phyloP scores from a whole-genome alignment of 2,113 vertebrate genomes.

The Caracal caracal region DNA sequence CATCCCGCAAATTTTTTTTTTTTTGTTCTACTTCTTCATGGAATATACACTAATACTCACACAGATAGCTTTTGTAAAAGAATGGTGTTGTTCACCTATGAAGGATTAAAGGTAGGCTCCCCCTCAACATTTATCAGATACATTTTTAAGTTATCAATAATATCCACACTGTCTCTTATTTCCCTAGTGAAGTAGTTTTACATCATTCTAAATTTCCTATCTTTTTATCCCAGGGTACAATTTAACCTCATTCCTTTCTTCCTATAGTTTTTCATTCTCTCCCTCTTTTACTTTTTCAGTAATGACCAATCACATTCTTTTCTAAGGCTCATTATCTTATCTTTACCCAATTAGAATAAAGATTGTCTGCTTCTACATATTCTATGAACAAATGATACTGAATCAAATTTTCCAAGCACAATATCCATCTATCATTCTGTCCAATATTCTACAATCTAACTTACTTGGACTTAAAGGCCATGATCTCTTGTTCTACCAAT shows the following conservation, averaged over 20 bases:
- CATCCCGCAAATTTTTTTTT: not conserved
- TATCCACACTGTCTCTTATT: not conserved
- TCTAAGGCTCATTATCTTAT: not conserved
- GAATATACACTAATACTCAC: not conserved
- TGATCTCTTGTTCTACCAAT: not conserved
- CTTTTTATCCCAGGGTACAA: not conserved
- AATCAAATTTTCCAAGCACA: not conserved
- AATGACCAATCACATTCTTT: not conserved
- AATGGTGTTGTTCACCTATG: not conserved
- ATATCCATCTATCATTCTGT: not conserved
- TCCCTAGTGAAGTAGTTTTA: not conserved
- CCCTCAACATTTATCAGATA: not conserved
- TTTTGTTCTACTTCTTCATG: not conserved
- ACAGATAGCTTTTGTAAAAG: not conserved
- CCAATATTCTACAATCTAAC: not conserved
- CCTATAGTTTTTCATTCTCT: not conserved
- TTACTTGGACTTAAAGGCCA: not conserved
- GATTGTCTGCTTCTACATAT: not conserved
- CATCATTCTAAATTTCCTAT: not conserved
- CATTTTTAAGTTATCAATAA: not conserved
- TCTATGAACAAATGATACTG: not conserved
- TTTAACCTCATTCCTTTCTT: not conserved
- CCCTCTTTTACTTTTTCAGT: not conserved
- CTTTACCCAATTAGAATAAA: not conserved
- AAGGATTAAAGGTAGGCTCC: not conserved